Evolutionary conservation across 1,140 invertebrate genomes (phyloP).

Genomic region (Bombyx mandarina): DNA sequence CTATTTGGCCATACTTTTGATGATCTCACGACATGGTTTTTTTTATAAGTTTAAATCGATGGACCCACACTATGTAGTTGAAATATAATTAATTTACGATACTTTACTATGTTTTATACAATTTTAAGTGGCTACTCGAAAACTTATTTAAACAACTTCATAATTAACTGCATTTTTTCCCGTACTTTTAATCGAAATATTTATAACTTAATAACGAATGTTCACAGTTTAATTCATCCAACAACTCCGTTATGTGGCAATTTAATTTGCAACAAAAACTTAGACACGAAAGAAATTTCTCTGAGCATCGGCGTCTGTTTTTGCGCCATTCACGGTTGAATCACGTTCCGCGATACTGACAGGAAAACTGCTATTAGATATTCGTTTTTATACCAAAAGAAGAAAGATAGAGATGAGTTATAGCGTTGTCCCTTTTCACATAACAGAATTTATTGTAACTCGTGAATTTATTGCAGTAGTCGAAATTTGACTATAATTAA

Average conservation of each 20-base stretch:
- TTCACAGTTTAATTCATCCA: not conserved
- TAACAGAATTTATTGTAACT: slow-evolving; percentile 3
- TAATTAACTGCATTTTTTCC: too few relatives aligned
- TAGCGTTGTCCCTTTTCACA: slow-evolving; percentile 12
- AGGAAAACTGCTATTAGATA: slow-evolving; percentile 16
- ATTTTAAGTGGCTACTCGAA: slow-evolving; percentile 12
- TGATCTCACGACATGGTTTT: too few relatives aligned
- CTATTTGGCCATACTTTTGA: too few relatives aligned
- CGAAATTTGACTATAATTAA: too few relatives aligned
- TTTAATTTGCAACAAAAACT: slow-evolving; percentile 45
- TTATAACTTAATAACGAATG: too few relatives aligned
- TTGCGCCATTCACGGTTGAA: slow-evolving; percentile 38
- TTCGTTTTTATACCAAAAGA: slow-evolving; percentile 5
- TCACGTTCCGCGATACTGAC: slow-evolving; percentile 31
- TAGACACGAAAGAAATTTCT: slow-evolving; percentile 43
- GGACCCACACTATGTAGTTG: not conserved
- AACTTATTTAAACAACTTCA: slow-evolving; percentile 8
- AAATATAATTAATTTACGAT: not conserved
- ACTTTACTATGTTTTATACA: not conserved
- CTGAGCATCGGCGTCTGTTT: slow-evolving; percentile 27
- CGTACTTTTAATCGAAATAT: too few relatives aligned
- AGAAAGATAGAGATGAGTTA: slow-evolving; percentile 6
- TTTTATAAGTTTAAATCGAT: too few relatives aligned
- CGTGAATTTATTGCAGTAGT: not conserved
- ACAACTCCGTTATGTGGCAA: slow-evolving; percentile 41